phyloP scores from a whole-genome alignment of 1,140 invertebrate species.

The Stegodyphus mimosarum region DNA sequence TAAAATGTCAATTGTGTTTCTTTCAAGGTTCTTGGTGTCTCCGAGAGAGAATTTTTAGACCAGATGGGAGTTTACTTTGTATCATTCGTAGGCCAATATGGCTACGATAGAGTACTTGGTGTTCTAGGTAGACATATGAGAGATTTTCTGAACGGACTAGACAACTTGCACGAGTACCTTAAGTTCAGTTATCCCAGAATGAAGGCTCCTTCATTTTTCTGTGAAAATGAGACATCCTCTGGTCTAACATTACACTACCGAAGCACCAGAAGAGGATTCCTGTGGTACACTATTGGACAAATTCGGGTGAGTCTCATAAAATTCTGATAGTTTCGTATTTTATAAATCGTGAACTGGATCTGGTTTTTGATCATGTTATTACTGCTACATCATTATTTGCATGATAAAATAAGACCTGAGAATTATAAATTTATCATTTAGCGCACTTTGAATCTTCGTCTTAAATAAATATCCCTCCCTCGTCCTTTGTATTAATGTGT shows the following conservation, averaged over 20 bases:
- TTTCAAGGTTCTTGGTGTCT: conserved; percentile 81
- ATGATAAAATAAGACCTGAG: too few species aligned
- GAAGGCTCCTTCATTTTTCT: conserved; percentile 94
- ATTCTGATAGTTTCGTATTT: neutral
- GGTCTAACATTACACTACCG: conserved; percentile 93
- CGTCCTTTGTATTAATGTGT: too few species aligned
- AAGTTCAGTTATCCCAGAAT: conserved; percentile 96
- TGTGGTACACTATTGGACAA: conserved; percentile 97
- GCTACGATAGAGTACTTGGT: conserved; percentile 90
- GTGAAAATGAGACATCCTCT: conserved; percentile 88
- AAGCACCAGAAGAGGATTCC: conserved; percentile 90
- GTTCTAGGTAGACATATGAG: conserved; percentile 90
- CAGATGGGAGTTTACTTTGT: conserved; percentile 78
- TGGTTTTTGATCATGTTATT: too few species aligned
- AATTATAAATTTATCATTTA: neutral
- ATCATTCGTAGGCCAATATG: conserved; percentile 79
- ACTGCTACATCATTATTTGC: too few species aligned
- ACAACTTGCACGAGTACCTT: conserved; percentile 97
- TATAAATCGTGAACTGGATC: too few species aligned
- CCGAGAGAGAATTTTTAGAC: conserved; percentile 88
- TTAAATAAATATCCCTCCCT: too few species aligned
- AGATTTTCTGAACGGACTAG: conserved; percentile 95
- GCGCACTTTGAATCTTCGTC: too few species aligned
- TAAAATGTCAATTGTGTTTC: conserved; percentile 24
- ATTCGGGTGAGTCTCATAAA: conserved; percentile 75